Conservation (phyloP, 2,113 vertebrate genomes). For the Mionectes macconnelli region DNA sequence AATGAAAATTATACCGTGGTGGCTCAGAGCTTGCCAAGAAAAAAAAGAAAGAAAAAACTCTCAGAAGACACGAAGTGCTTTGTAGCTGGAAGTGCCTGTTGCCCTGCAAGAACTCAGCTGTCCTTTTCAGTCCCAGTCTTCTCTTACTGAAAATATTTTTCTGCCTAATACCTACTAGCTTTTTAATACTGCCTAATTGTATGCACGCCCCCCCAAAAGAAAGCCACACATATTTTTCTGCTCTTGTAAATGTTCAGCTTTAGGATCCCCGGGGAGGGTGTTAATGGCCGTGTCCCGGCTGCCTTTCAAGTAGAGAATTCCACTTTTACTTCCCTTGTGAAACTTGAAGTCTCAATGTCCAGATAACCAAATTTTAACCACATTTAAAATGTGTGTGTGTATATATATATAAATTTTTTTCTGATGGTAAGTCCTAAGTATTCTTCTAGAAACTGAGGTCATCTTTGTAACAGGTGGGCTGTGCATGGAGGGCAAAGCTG, state of each 20-base stretch:
- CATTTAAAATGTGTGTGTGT: neutral
- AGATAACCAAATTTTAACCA: neutral
- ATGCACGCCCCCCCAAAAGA: neutral
- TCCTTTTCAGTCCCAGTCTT: neutral
- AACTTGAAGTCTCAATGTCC: neutral
- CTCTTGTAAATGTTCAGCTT: neutral
- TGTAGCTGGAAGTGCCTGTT: constrained; percentile 3
- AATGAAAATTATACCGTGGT: neutral
- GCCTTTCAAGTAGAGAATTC: constrained; percentile 4
- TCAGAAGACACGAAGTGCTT: neutral
- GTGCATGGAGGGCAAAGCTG: neutral
- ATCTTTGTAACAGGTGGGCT: neutral
- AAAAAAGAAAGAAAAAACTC: neutral
- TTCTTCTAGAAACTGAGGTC: neutral
- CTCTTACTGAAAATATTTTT: neutral
- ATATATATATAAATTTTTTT: neutral
- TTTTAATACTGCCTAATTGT: neutral
- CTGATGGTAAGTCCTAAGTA: neutral
- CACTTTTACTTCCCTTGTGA: constrained; percentile 3
- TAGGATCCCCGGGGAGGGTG: neutral
- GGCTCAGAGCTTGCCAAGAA: neutral
- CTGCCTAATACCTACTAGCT: neutral
- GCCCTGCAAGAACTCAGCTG: neutral
- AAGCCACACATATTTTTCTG: neutral
- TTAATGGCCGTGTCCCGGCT: neutral